Percentiles rank a stretch among this genome's conserved stretches.
phyloP scores from a whole-genome alignment of 2,797 vertebrate genomes.

The Leontopithecus rosalia region DNA sequence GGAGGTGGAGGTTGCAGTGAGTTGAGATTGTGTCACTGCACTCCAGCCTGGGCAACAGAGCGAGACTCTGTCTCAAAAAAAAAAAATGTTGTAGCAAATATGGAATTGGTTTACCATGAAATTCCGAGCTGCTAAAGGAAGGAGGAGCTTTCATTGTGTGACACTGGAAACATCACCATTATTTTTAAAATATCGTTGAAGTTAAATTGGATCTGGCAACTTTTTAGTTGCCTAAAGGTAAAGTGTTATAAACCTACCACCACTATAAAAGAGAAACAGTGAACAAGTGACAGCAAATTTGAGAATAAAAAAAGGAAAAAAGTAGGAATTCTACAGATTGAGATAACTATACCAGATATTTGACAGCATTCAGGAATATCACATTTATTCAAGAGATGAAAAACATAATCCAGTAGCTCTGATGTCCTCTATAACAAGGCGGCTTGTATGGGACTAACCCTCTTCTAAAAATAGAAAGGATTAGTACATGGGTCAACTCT shows the following conservation, averaged over 20 bases:
- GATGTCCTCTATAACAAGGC: not conserved
- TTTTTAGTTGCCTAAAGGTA: not conserved
- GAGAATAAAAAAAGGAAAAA: not conserved
- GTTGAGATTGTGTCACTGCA: accelerated
- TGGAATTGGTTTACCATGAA: not conserved
- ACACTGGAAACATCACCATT: not conserved
- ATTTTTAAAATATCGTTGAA: not conserved
- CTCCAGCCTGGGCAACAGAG: not conserved
- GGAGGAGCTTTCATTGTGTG: not conserved
- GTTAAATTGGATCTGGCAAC: not conserved
- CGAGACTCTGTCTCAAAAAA: not conserved
- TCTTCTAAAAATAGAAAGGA: not conserved
- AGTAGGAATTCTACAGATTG: not conserved
- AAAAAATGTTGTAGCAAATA: not conserved
- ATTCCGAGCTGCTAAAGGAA: not conserved
- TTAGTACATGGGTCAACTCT: accelerated
- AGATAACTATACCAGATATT: not conserved
- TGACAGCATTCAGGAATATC: not conserved
- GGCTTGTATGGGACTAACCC: not conserved
- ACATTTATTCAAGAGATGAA: not conserved
- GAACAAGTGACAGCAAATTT: not conserved
- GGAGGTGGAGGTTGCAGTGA: not conserved
- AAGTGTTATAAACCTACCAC: not conserved
- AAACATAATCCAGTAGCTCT: not conserved
- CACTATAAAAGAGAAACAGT: not conserved